These are phyloP conservation scores for Andrena bicolor DNA, from an alignment of 2,888 invertebrate species.

Conservation along the genomic window DNA sequence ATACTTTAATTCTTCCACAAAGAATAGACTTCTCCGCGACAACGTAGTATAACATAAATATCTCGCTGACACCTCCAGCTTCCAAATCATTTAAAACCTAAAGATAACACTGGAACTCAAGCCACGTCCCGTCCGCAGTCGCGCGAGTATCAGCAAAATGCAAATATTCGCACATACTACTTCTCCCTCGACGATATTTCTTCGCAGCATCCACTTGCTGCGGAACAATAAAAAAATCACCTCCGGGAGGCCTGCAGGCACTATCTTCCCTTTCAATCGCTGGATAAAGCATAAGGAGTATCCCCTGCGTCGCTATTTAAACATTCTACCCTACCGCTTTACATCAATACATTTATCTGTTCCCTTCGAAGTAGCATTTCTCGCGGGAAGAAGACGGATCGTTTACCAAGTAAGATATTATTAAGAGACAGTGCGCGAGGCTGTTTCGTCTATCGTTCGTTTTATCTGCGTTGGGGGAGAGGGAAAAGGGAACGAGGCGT, in stretches of 20 bases:
- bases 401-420: slow-evolving; percentile 9
- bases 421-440: slow-evolving; percentile 14
- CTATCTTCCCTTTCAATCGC: slow-evolving; percentile 21
- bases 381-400: slow-evolving; percentile 19
- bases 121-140: not conserved
- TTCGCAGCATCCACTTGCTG: not conserved
- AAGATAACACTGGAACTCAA: not conserved
- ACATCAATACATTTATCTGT: slow-evolving; percentile 18
- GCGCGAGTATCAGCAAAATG: not conserved
- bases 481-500: not conserved
- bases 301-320: slow-evolving; percentile 1
- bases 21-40: no score
- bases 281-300: slow-evolving; percentile 5
- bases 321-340: not conserved
- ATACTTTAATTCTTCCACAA: no score
- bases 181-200: slow-evolving; percentile 2
- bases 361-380: not conserved
- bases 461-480: slow-evolving; percentile 17
- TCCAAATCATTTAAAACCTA: not conserved
- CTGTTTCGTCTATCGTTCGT: slow-evolving; percentile 18
- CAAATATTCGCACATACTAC: not conserved
- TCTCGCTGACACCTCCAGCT: not conserved
- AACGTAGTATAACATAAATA: not conserved
- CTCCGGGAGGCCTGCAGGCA: not conserved
- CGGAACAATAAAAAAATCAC: slow-evolving; percentile 11